Evolutionary conservation across 2,113 vertebrate species (phyloP).

Genomic region (Cephalopholis sonnerati): DNA sequence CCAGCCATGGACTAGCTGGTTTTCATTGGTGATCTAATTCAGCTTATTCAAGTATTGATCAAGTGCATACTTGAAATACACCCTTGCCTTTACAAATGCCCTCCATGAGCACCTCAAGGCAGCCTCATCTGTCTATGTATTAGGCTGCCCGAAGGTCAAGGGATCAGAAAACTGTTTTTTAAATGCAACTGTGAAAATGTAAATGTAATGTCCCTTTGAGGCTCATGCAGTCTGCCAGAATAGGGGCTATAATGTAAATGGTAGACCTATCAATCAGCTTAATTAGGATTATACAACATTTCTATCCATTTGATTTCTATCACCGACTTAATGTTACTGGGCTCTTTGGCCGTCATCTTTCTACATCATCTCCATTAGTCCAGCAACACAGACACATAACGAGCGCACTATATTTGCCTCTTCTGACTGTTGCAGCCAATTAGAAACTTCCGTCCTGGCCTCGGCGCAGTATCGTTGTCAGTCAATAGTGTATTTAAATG

Average conservation of each 20-base stretch:
- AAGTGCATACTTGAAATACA: background rate
- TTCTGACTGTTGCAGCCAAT: conserved; percentile 35
- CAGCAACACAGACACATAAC: conserved; percentile 31
- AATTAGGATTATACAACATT: conserved; percentile 44
- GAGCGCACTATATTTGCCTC: conserved; percentile 35
- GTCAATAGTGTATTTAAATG: conserved; percentile 17
- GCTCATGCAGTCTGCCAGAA: background rate
- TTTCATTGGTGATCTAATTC: background rate
- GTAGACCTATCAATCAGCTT: conserved; percentile 26
- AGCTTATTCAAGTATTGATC: conserved; percentile 9
- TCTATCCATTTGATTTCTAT: conserved; percentile 31
- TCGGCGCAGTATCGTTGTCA: conserved; percentile 1
- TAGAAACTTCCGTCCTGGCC: conserved; percentile 27
- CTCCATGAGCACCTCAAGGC: background rate
- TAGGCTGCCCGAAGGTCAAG: background rate
- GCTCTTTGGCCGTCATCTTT: conserved; percentile 39
- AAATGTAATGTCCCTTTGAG: background rate
- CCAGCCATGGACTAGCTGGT: background rate
- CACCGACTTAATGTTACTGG: conserved; percentile 15
- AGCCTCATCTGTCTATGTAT: background rate
- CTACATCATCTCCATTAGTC: conserved; percentile 38
- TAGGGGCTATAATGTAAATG: background rate
- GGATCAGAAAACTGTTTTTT: background rate
- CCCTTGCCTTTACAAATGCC: background rate
- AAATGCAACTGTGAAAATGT: background rate